These are phyloP conservation scores for Rosalia funebris DNA, from an alignment of 2,888 invertebrate genomes.

Conservation along the genomic window DNA sequence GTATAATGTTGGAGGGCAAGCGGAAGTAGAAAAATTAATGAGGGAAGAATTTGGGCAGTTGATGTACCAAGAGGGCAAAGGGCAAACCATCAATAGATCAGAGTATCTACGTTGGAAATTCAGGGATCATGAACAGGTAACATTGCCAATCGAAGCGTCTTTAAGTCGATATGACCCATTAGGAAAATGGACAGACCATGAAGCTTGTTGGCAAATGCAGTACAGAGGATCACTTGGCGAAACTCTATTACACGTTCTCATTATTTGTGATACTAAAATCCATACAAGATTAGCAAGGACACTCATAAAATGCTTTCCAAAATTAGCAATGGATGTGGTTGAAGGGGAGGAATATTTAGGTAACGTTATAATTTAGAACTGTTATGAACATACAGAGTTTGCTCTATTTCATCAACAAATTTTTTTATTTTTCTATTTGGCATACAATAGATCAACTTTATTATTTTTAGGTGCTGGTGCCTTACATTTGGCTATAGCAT, in stretches of 20 bases:
- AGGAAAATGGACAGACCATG: constrained; percentile 89
- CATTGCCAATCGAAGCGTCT: constrained; percentile 88
- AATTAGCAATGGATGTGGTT: constrained; percentile 90
- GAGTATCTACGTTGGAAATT: constrained; percentile 93
- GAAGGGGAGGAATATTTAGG: constrained; percentile 95
- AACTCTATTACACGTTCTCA: constrained; percentile 91
- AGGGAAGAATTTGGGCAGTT: constrained; percentile 87
- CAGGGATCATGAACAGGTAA: constrained; percentile 83
- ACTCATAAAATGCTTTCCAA: constrained; percentile 90
- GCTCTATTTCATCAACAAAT: not conserved
- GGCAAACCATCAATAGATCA: constrained; percentile 85
- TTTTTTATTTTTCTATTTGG: too few species aligned
- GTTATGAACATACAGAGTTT: not conserved
- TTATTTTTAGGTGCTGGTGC: constrained; percentile 86
- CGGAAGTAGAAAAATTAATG: constrained; percentile 85
- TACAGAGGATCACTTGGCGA: constrained; percentile 96
- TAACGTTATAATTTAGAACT: constrained; percentile 20
- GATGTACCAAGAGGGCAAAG: constrained; percentile 88
- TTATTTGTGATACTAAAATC: constrained; percentile 91
- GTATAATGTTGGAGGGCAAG: constrained; percentile 84
- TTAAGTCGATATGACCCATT: constrained; percentile 87
- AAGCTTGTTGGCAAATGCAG: constrained; percentile 98
- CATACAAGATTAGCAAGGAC: constrained; percentile 86
- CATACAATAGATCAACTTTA: too few species aligned
- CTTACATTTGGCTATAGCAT: constrained; percentile 95